phyloP scores from a whole-genome alignment of 2,113 vertebrate genomes.

The Phyllopteryx taeniolatus region DNA sequence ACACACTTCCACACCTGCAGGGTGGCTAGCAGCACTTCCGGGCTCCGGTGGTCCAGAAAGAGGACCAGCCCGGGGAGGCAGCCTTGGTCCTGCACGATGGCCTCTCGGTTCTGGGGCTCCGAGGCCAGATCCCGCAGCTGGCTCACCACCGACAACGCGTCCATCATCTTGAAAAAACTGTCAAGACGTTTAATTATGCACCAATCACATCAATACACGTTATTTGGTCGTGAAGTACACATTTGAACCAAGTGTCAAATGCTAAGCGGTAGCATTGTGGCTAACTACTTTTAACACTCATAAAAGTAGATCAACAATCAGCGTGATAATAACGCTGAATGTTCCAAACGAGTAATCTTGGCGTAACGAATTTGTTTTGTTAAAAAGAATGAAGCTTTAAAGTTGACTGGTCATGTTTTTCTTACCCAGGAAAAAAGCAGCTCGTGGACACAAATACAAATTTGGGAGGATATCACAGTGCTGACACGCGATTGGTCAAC shows the following conservation, averaged over 20 bases:
- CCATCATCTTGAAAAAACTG: slow-evolving; percentile 57
- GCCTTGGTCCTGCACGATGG: slow-evolving; percentile 74
- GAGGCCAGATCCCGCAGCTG: slow-evolving; percentile 76
- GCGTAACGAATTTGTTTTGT: fast-evolving
- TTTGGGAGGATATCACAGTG: slow-evolving; percentile 28
- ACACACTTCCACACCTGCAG: slow-evolving; percentile 60
- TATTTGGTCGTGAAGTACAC: not conserved
- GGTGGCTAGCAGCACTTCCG: slow-evolving; percentile 65
- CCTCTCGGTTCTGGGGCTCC: slow-evolving; percentile 73
- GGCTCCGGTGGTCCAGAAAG: slow-evolving; percentile 71
- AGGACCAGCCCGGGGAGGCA: slow-evolving; percentile 75
- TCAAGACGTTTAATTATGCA: not conserved
- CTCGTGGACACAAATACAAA: slow-evolving; percentile 65
- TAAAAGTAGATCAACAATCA: fast-evolving
- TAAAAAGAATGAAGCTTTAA: not conserved
- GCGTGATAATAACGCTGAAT: fast-evolving
- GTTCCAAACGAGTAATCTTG: fast-evolving
- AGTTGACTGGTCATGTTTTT: not conserved
- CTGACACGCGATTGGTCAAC: slow-evolving; percentile 55
- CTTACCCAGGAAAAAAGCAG: slow-evolving; percentile 29
- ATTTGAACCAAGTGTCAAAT: not conserved
- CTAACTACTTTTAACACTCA: slow-evolving; percentile 9
- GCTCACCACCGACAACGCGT: slow-evolving; percentile 70
- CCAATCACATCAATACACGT: too few species aligned
- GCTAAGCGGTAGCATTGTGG: not conserved